phyloP scores from a whole-genome alignment of 2,797 vertebrate species.

The Argya squamiceps region DNA sequence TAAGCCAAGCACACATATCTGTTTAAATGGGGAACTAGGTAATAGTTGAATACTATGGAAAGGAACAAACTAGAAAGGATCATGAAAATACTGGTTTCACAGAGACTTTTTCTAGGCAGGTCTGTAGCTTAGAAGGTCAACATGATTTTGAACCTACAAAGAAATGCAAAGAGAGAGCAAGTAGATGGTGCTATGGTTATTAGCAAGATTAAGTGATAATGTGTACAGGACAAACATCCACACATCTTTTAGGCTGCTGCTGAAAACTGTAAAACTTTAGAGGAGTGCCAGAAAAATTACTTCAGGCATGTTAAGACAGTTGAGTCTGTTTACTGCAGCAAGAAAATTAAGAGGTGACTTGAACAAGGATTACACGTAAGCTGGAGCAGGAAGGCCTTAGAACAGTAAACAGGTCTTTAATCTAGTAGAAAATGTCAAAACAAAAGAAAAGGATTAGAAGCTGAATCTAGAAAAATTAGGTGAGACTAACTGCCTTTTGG shows the following conservation, averaged over 20 bases:
- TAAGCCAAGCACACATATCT: not conserved
- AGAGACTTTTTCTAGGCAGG: not conserved
- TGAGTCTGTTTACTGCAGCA: not conserved
- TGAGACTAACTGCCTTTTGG: not conserved
- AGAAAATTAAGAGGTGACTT: not conserved
- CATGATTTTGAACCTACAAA: not conserved
- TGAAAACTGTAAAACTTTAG: not conserved
- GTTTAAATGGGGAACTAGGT: not conserved
- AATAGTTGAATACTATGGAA: not conserved
- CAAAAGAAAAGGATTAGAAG: slow-evolving; percentile 12
- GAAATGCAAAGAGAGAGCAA: not conserved
- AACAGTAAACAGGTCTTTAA: not conserved
- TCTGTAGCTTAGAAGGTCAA: not conserved
- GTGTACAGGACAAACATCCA: not conserved
- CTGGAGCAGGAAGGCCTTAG: not conserved
- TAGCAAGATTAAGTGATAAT: not conserved
- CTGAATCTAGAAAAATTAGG: not conserved
- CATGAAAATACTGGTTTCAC: not conserved
- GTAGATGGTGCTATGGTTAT: not conserved
- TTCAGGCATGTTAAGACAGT: not conserved
- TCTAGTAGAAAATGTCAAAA: not conserved
- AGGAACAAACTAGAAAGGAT: not conserved
- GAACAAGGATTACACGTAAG: not conserved
- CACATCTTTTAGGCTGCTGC: not conserved
- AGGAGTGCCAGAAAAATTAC: not conserved